Base-by-base conservation (phyloP, 53 echinoderm and acorn worm species). In the Pentamera pediparva region DNA sequence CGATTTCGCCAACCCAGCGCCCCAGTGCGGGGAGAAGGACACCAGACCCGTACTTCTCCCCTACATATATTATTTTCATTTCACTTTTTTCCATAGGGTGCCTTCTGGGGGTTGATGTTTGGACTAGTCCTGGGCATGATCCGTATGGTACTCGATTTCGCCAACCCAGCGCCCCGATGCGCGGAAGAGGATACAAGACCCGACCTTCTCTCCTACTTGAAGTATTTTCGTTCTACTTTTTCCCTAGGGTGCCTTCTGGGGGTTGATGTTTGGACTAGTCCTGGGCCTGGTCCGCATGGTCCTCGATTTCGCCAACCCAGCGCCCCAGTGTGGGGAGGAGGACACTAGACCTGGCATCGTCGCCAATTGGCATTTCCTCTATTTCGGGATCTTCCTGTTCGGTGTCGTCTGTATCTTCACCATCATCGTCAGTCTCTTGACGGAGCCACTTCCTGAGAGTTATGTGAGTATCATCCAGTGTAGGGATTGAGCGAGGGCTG, bases 341-440 rank as follows among this genome's bases (percentile, higher is more conserved):
- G 98, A 96, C 75, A 83, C 80, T 30, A 65, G 98, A 51, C 85
- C 91, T 33, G 69, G 31, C n/a, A 76, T 96, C 24, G 72, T 91
- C 22, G 82, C 76, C 34, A 78, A 88, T 38, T 78, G 92, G 65
- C 98, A 96, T 62, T 96, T 87, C 57, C 91, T 96, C 39, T 96
- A 96, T 78, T 96, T 96, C 45, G 98, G 98, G 49, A 85, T 96
- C 56, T 65, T 96, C 63, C 59, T 92, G 41, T 96, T 96, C 54
- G 86, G 33, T 21, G 75, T 91, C 7, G 76, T 84, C 28, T 34
- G 81, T 36, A 43, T 96, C 43, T 74, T 76, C 32, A 83, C 86
- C 0, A 76, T 85, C 7, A 81, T 81, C 26, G 80, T 96, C 50
- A 96, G 98, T 56, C 72, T 96, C 32, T 33, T 96, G 12, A 96